Evolutionary conservation across 2,797 vertebrate species (phyloP), one percentile per base, ranked within the genome.

Genomic region (Anabacerthia variegaticeps): DNA sequence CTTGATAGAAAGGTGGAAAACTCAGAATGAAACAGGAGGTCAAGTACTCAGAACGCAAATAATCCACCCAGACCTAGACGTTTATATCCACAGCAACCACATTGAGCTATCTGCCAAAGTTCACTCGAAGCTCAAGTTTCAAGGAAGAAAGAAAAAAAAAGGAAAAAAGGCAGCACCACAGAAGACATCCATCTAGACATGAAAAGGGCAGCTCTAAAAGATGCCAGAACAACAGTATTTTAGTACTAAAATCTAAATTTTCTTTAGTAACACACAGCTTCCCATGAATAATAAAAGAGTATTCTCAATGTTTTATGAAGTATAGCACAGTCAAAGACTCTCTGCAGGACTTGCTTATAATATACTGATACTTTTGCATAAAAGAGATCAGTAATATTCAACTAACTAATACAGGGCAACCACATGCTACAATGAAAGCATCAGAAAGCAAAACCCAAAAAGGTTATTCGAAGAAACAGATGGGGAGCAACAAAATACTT

Each of bases 21-120:
- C 30, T 44, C 43, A 21, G 32, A 94, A 72, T 15, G 62, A 93
- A 96, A 72, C 48, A 93, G 63, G 69, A 92, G 51, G 65, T 90
- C 59, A 75, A 77, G 75, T 55, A 81, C 71, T 95, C 75, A 95
- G 78, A 87, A 94, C 39, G 68, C 51, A 93, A 88, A 94, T 94
- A 94, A 95, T 94, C 83, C 74, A 82, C 48, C n/a, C 80, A 92
- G 77, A 71, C 81, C 69, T 90, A 66, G 10, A 41, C 75, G 63
- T 82, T 76, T 54, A 71, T 78, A 59, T 43, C 44, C 85, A 84
- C 80, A 82, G 54, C 74, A 85, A 95, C 89, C 71, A 82, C 80
- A 66, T 0, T 26, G 68, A 88, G 80, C 36, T 67, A 13, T 37
- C n/a, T 63, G 88, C 76, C 79, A 91, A 80, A 91, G 37, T 21